Percentiles rank a stretch among this genome's conserved stretches.
phyloP scores from a whole-genome alignment of 1,140 invertebrate genomes.

The Drosophila tristis region DNA sequence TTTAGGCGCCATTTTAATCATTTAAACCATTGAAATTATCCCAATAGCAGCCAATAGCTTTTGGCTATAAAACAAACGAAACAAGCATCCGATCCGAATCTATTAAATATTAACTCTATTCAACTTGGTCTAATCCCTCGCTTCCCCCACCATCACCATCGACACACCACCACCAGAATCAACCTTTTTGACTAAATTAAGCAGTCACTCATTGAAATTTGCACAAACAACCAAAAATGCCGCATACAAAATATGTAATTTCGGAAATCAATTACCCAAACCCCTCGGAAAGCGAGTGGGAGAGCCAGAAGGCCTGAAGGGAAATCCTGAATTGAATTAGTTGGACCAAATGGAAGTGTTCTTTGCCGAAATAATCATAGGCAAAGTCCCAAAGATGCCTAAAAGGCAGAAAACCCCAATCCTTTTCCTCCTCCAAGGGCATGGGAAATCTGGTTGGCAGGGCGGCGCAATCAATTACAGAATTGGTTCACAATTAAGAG shows the following conservation, averaged over 20 bases:
- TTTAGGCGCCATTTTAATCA: background rate
- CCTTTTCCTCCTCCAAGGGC: constrained; percentile 26
- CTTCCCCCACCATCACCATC: background rate
- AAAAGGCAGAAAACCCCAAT: constrained; percentile 6
- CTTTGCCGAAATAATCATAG: constrained; percentile 28
- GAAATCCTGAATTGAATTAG: constrained; percentile 30
- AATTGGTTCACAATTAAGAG: constrained; percentile 53
- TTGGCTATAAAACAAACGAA: background rate
- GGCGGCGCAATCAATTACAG: constrained; percentile 51
- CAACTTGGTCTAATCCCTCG: background rate
- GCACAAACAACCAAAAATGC: constrained; percentile 24
- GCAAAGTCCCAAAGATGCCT: constrained; percentile 12
- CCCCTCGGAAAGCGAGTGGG: background rate
- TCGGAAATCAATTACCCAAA: constrained; percentile 56
- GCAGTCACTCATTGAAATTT: constrained; percentile 20
- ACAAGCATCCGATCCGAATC: background rate
- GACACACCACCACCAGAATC: constrained; percentile 25
- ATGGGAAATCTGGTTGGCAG: constrained; percentile 37
- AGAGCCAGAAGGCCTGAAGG: too few relatives aligned
- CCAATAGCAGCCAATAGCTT: background rate
- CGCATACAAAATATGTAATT: constrained; percentile 36
- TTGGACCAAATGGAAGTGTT: constrained; percentile 3
- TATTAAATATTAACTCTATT: constrained; percentile 22
- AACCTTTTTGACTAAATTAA: constrained; percentile 29
- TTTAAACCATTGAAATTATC: constrained; percentile 1